These are phyloP conservation scores for Aurelia coerulea DNA, from an alignment of 30 jellyfish, hydroid and myxozoan species.

Conservation along the genomic window DNA sequence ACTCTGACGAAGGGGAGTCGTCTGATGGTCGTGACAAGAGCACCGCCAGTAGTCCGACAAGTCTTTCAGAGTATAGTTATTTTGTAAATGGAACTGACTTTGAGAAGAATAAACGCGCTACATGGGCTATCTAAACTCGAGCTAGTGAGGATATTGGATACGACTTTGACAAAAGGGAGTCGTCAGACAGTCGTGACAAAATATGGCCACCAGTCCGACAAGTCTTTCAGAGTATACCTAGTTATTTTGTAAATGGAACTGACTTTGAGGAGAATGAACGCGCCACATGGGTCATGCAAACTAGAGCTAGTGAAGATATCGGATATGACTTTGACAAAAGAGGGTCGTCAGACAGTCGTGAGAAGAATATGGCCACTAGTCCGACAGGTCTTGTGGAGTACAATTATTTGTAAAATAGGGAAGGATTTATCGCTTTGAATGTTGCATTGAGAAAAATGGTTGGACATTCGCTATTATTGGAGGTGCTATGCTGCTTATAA, in stretches of 20 bases:
- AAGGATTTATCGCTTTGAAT: no score
- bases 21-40: constrained; percentile 12
- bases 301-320: no score
- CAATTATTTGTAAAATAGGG: no score
- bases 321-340: no score
- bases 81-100: constrained; percentile 25
- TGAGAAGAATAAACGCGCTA: constrained; percentile 67
- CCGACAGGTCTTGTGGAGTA: no score
- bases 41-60: constrained; percentile 9
- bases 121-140: constrained; percentile 51
- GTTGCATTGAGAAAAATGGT: no score
- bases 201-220: constrained; percentile 1
- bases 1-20: constrained; percentile 60
- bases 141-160: constrained; percentile 43
- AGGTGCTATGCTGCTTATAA: no score
- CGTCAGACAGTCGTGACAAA: constrained; percentile 8
- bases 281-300: constrained; percentile 62
- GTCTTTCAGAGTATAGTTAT: constrained; percentile 1
- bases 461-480: no score
- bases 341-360: no score
- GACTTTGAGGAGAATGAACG: constrained; percentile 59
- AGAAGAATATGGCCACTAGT: no score
- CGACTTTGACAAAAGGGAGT: constrained; percentile 54
- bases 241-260: constrained; percentile 6
- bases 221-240: background rate